A percentile compares a stretch with the other conserved stretches of the same genome.
Conservation (phyloP, 2,888 invertebrate genomes). For the Oscheius sp. region DNA sequence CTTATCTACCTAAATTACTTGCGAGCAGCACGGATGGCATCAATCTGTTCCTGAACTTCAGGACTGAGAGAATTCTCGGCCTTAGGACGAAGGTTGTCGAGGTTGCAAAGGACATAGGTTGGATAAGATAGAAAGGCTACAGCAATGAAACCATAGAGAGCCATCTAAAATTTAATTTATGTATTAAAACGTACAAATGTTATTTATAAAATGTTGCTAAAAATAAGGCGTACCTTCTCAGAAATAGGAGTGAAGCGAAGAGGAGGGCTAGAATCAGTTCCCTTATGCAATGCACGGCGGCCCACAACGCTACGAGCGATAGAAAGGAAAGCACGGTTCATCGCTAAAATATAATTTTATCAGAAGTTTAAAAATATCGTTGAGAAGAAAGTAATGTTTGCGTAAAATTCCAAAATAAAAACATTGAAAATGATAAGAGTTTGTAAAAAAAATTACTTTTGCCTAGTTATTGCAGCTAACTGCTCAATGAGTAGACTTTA, state of each 20-base stretch:
- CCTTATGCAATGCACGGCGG: conserved; percentile 59
- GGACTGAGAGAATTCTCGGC: conserved; percentile 55
- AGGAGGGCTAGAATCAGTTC: conserved; percentile 60
- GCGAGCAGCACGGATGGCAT: conserved; percentile 59
- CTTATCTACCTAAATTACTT: conserved; percentile 25
- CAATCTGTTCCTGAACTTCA: conserved; percentile 64
- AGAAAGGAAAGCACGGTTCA: conserved; percentile 52
- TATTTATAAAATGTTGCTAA: background rate
- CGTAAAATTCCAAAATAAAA: too few species aligned
- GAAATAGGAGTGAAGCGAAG: conserved; percentile 50
- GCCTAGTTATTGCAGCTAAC: too few species aligned
- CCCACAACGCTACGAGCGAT: conserved; percentile 39
- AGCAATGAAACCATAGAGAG: conserved; percentile 58
- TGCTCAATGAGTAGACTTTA: too few species aligned
- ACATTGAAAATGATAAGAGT: too few species aligned
- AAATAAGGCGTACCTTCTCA: conserved; percentile 45
- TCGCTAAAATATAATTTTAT: conserved; percentile 17
- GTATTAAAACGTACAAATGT: background rate
- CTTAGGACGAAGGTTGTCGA: conserved; percentile 64
- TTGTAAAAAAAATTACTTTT: too few species aligned
- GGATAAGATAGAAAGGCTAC: conserved; percentile 65
- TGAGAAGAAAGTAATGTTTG: too few species aligned
- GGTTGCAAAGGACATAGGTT: conserved; percentile 63
- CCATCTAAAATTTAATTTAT: conserved; percentile 40
- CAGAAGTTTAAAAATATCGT: too few species aligned